Conservation (phyloP, 2,797 vertebrate genomes). For the Coracias cyanogaster region DNA sequence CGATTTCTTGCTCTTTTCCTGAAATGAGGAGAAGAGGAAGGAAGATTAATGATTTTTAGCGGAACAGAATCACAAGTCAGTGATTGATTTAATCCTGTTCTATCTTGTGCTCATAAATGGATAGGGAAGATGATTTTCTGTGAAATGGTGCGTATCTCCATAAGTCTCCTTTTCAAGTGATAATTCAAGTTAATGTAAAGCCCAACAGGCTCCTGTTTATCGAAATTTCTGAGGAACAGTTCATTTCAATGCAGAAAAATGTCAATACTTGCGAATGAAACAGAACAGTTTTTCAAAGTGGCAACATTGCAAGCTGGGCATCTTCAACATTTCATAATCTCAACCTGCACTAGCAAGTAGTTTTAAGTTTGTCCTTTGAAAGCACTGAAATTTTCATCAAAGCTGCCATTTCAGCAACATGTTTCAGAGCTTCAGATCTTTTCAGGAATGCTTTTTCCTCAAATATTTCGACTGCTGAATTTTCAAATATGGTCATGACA, state of each 20-base stretch:
- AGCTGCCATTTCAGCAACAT: neutral
- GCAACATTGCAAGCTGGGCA: neutral
- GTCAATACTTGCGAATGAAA: neutral
- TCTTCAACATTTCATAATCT: neutral
- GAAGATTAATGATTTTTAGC: neutral
- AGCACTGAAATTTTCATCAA: neutral
- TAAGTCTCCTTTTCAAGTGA: neutral
- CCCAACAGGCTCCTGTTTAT: neutral
- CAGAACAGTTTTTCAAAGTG: neutral
- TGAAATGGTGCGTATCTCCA: neutral
- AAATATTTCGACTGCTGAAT: neutral
- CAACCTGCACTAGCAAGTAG: neutral
- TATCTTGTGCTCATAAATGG: neutral
- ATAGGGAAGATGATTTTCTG: neutral
- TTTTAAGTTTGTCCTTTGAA: neutral
- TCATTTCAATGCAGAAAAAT: neutral
- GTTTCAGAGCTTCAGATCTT: neutral
- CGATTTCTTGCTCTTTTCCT: neutral
- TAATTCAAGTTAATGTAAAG: neutral
- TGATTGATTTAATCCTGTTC: slow-evolving; percentile 28
- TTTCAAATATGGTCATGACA: neutral
- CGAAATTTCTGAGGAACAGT: neutral
- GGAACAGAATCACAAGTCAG: slow-evolving; percentile 3
- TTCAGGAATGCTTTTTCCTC: neutral
- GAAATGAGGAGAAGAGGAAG: neutral